Evolutionary conservation across 1,140 invertebrate species (phyloP).

Genomic region (Globodera rostochiensis): DNA sequence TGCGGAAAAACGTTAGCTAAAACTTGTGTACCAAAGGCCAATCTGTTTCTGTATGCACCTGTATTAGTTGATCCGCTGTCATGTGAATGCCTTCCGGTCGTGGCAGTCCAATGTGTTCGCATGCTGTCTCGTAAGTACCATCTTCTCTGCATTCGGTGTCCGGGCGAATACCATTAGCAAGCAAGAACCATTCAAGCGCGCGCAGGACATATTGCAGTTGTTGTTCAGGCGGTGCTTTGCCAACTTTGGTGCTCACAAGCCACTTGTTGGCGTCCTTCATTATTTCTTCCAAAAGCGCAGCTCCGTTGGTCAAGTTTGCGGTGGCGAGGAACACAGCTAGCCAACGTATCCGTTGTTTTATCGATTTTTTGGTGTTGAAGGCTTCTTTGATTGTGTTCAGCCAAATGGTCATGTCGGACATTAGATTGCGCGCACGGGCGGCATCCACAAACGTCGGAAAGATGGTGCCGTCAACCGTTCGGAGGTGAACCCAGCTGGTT

Average conservation of each 20-base stretch:
- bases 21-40: rapidly evolving
- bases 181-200: background rate
- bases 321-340: background rate
- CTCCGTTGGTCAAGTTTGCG: background rate
- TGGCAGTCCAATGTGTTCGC: background rate
- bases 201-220: background rate
- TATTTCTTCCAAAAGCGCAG: background rate
- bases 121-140: background rate
- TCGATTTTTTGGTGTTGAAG: background rate
- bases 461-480: too few species aligned
- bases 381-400: background rate
- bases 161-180: background rate
- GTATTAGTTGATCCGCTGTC: background rate
- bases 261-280: background rate
- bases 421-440: background rate
- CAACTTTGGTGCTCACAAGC: background rate
- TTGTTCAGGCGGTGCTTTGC: background rate
- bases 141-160: background rate
- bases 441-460: background rate
- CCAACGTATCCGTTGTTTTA: background rate
- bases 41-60: too few species aligned
- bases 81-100: background rate
- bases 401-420: background rate
- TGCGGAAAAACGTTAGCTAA: background rate
- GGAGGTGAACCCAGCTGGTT: too few species aligned